Percentiles rank a stretch among this genome's conserved stretches.
Conservation (phyloP, 2,113 vertebrate genomes). For the Heterocephalus glaber region DNA sequence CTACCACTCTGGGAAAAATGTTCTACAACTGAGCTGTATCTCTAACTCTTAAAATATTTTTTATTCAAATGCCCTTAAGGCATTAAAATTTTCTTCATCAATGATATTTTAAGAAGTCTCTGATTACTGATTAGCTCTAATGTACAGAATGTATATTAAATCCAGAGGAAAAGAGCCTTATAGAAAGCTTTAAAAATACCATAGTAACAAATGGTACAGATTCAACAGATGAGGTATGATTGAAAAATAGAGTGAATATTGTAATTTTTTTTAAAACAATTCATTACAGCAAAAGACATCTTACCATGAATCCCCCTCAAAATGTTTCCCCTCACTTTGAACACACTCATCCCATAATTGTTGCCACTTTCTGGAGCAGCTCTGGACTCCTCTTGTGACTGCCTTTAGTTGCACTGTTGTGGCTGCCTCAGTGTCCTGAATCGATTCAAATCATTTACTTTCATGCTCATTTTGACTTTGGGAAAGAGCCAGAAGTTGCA, state of each 20-base stretch:
- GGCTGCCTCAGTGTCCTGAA: background rate
- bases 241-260: background rate
- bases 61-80: background rate
- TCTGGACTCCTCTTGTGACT: background rate
- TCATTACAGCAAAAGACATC: background rate
- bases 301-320: background rate
- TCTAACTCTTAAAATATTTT: background rate
- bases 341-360: background rate
- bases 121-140: background rate
- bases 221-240: background rate
- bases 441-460: background rate
- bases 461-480: background rate
- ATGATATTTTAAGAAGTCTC: background rate
- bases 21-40: background rate
- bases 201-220: background rate
- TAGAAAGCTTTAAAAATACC: background rate
- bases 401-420: background rate
- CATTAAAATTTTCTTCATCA: background rate
- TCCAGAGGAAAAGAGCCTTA: background rate
- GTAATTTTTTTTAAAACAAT: background rate
- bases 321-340: background rate
- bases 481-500: background rate
- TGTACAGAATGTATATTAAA: background rate
- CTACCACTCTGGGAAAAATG: background rate
- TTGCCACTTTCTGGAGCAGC: background rate